These are phyloP conservation scores for Trachythela sp. DNA, from an alignment of 64 coral and sea anemone genomes.

Conservation along the genomic window DNA sequence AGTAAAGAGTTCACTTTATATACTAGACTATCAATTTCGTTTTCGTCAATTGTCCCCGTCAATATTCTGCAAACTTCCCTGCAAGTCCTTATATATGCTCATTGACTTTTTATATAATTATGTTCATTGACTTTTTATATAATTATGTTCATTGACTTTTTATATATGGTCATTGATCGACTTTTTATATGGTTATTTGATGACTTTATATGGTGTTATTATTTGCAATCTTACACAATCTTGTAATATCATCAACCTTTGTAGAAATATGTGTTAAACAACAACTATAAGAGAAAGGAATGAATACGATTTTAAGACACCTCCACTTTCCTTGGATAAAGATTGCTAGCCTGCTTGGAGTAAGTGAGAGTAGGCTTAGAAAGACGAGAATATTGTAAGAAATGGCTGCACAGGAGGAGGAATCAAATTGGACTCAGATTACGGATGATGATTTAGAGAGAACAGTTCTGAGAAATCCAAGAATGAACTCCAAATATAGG, in stretches of 20 bases:
- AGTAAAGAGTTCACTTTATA: background rate
- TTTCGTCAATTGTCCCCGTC: background rate
- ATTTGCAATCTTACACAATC: no score
- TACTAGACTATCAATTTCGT: background rate
- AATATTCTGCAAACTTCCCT: background rate
- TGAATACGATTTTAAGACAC: slow-evolving; percentile 25
- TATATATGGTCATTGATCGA: no score
- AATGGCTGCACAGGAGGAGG: background rate
- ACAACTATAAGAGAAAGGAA: background rate
- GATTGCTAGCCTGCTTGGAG: slow-evolving; percentile 26
- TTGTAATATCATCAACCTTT: no score
- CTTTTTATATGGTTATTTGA: no score
- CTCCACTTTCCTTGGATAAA: slow-evolving; percentile 41
- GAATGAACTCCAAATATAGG: slow-evolving; percentile 31
- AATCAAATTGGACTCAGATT: slow-evolving; percentile 21
- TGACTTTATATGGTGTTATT: no score
- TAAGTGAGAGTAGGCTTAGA: slow-evolving; percentile 20
- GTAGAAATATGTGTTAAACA: background rate
- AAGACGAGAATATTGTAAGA: background rate
- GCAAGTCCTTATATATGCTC: no score
- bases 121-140: no score
- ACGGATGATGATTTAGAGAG: background rate
- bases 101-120: no score
- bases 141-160: no score
- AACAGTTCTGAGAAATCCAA: background rate